Base-by-base conservation (phyloP, 2,888 invertebrate genomes). In the Cheilosia scutellata region DNA sequence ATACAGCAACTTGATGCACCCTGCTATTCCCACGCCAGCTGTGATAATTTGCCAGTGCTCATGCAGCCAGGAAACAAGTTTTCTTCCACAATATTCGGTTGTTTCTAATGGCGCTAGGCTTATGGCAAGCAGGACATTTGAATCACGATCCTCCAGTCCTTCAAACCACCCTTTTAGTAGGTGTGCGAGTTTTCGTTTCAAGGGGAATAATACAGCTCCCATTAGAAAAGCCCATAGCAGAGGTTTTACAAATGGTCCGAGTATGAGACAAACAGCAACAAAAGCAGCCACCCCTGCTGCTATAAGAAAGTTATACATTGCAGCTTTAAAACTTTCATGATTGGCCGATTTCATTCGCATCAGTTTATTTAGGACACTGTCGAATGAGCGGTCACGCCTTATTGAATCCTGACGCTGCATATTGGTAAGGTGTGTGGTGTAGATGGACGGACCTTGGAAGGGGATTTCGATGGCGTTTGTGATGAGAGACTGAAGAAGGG, bases 151-250 rank as follows among this genome's bases (percentile, higher is more conserved):
- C 89, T 96, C 95, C 51, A 96, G 91, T 70, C 93, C 93, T 89
- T 94, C 94, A 90, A 97, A 96, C 98, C 98, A 98, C 88, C 95
- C 94, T 89, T 96, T 95, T 27, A 97, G 94, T 82, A 94, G 93
- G 80, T 95, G 95, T 0, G 97, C 95, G 55, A 98, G 92, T 74
- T 95, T 95, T 83, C 96, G 94, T 92, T 99, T 99, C 90, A 98
- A 96, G 0, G 99, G 99, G 92, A 98, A 98, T n/a, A 99, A 94
- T 47, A 98, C 96, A 0, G 98, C 98, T n/a, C 99, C 99, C 89
- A 98, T 97, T 40, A 99, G 93, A 75, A 98, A 93, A 0, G 99
- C 98, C 99, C 99, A 99, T 88, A 99, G 94, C 70, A 99, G 92
- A 0, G 99, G 98, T 88, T 97, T 96, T 42, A 99, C 95, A 92